Percentiles rank a stretch among this genome's conserved stretches.
Conservation (phyloP, 2,888 invertebrate species). For the Drosophila algonquin region DNA sequence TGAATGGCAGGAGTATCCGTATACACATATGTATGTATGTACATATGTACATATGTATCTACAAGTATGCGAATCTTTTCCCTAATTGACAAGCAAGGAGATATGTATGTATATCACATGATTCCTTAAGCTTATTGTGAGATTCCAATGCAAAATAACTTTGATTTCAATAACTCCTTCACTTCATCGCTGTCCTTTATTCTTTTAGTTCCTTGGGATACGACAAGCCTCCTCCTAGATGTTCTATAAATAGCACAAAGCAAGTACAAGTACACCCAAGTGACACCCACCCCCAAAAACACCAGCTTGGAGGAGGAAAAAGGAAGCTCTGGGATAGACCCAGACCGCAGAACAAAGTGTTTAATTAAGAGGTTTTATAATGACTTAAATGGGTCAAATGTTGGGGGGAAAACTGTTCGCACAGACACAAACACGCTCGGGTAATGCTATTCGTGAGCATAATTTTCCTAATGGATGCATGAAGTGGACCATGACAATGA, state of each 20-base stretch:
- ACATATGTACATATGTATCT: background rate
- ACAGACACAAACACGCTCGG: conserved; percentile 3
- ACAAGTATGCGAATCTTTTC: conserved; percentile 9
- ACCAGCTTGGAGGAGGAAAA: background rate
- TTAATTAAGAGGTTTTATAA: conserved; percentile 58
- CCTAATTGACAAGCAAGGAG: background rate
- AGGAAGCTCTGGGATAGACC: background rate
- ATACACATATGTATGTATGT: background rate
- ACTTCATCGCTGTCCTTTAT: background rate
- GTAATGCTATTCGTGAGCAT: conserved; percentile 16
- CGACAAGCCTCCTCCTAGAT: background rate
- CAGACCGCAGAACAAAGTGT: conserved; percentile 28
- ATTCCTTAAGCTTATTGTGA: background rate
- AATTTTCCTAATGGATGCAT: conserved; percentile 65
- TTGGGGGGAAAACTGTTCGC: conserved; percentile 5
- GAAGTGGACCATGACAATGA: conserved; percentile 10
- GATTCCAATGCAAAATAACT: background rate
- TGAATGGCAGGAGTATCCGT: background rate
- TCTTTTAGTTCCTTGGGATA: background rate
- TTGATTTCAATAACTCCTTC: too few relatives aligned
- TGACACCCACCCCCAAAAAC: background rate
- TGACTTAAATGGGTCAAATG: conserved; percentile 59
- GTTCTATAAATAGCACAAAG: conserved; percentile 1
- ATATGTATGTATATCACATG: background rate
- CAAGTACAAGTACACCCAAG: background rate